phyloP scores from a whole-genome alignment of 1,140 invertebrate species.

The Bactericera cockerelli region DNA sequence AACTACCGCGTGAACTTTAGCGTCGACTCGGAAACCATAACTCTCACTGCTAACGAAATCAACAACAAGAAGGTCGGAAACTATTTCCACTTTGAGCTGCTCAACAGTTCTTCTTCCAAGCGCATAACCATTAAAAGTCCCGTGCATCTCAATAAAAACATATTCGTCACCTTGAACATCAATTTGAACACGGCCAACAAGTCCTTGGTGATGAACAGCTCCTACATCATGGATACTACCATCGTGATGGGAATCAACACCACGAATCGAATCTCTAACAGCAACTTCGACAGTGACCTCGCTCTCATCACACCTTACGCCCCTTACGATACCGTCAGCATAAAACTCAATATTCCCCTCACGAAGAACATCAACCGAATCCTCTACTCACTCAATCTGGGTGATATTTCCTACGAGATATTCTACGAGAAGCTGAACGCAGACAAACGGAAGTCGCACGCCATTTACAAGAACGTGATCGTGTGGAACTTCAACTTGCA shows the following conservation, averaged over 20 bases:
- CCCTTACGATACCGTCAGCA: background rate
- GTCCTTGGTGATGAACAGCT: background rate
- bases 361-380: background rate
- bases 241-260: background rate
- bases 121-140: background rate
- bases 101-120: background rate
- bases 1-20: background rate
- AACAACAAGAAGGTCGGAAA: background rate
- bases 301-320: background rate
- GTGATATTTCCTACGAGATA: background rate
- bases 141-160: background rate
- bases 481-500: background rate
- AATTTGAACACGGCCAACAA: background rate
- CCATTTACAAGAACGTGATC: background rate
- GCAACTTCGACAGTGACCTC: background rate
- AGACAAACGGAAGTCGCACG: background rate
- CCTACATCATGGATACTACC: background rate
- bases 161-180: background rate
- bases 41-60: background rate
- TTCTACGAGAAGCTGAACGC: background rate
- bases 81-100: background rate
- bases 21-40: background rate
- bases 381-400: background rate
- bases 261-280: background rate
- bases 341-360: background rate